Conservation (phyloP, 2,113 vertebrate species). For the Tenrec ecaudatus region DNA sequence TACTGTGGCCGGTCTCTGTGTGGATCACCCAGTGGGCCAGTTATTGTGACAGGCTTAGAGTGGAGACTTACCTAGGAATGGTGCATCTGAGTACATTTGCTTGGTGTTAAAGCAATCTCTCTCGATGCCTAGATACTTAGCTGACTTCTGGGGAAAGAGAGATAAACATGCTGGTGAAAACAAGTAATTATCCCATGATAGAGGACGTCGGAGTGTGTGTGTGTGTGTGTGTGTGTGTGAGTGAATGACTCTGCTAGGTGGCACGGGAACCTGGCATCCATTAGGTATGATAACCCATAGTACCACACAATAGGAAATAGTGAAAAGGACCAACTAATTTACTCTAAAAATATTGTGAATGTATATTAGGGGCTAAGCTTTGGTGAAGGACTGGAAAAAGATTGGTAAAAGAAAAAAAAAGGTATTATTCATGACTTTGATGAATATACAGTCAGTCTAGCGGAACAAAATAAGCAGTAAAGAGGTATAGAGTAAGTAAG, state of each 20-base stretch:
- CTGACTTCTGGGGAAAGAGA: neutral
- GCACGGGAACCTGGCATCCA: neutral
- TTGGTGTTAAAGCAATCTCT: slow-evolving; percentile 49
- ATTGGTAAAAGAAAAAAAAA: neutral
- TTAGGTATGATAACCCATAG: neutral
- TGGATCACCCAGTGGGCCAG: slow-evolving; percentile 32
- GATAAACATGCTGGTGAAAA: neutral
- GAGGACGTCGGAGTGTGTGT: neutral
- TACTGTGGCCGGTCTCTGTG: slow-evolving; percentile 1
- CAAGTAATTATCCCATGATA: neutral
- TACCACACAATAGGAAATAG: neutral
- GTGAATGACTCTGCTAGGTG: neutral
- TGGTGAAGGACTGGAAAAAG: neutral
- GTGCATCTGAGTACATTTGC: neutral
- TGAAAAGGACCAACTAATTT: neutral
- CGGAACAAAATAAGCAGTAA: slow-evolving; percentile 13
- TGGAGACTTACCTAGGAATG: slow-evolving; percentile 29
- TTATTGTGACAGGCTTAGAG: neutral
- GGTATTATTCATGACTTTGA: neutral
- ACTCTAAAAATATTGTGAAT: slow-evolving; percentile 38
- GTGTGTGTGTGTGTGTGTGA: neutral
- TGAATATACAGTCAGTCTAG: neutral
- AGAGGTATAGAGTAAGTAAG: neutral
- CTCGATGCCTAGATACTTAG: neutral
- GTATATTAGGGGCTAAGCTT: neutral